A percentile compares a stretch with the other conserved stretches of the same genome.
Evolutionary conservation across 2,797 vertebrate species (phyloP).

Genomic region (Premnoplex brunnescens): DNA sequence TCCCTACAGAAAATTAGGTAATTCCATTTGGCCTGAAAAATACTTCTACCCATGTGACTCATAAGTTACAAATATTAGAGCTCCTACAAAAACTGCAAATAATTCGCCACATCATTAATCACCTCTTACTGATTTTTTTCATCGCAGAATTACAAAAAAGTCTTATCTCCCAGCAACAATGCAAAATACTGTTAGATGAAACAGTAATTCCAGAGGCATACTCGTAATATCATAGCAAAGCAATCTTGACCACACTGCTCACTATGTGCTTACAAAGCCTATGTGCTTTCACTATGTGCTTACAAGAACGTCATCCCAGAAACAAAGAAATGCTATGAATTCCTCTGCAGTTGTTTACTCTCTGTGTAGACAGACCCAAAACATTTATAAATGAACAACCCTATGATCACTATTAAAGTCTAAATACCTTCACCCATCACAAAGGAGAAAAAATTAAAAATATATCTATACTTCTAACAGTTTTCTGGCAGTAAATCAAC

Average conservation of each 20-base stretch:
- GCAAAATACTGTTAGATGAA: neutral
- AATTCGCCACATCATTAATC: neutral
- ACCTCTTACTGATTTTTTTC: neutral
- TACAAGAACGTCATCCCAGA: neutral
- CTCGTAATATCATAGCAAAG: neutral
- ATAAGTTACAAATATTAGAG: neutral
- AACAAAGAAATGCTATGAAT: neutral
- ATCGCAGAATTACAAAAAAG: neutral
- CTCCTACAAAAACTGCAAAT: neutral
- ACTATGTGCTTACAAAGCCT: neutral
- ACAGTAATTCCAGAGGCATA: neutral
- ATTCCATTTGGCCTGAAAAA: neutral
- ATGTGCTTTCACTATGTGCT: neutral
- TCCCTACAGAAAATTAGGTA: neutral
- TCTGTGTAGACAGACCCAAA: neutral
- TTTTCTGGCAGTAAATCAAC: neutral
- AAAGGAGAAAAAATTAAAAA: neutral
- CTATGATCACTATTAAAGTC: neutral
- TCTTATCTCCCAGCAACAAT: neutral
- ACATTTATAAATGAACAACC: neutral
- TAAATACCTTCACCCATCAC: neutral
- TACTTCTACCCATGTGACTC: neutral
- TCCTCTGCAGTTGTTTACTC: neutral
- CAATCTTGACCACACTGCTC: neutral
- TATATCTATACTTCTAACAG: neutral